These are phyloP conservation scores for Zeus faber DNA, from an alignment of 2,113 vertebrate genomes.

Conservation along the genomic window DNA sequence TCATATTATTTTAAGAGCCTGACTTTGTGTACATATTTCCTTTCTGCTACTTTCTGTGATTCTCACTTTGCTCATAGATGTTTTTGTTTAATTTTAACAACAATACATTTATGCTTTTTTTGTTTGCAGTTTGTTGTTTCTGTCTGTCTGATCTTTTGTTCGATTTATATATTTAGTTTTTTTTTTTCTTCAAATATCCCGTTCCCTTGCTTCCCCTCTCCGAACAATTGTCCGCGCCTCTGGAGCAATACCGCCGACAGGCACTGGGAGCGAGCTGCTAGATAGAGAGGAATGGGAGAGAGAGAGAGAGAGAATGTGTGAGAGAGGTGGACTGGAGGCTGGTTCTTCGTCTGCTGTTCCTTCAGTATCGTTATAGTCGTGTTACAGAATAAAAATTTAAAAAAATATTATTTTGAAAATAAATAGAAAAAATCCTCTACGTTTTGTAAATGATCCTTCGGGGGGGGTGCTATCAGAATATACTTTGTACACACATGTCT, in stretches of 20 bases:
- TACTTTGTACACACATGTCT: conserved; percentile 80
- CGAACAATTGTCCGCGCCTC: conserved; percentile 71
- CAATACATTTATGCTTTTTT: too few species aligned
- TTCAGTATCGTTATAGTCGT: conserved; percentile 74
- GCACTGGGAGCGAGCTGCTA: conserved; percentile 78
- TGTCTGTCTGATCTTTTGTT: not conserved
- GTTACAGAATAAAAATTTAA: conserved; percentile 70
- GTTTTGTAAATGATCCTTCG: conserved; percentile 81
- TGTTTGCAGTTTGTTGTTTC: not conserved
- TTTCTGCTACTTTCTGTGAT: conserved; percentile 16
- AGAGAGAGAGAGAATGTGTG: conserved; percentile 46
- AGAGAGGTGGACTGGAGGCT: conserved; percentile 76
- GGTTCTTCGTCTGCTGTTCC: conserved; percentile 79
- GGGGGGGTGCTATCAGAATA: conserved; percentile 64
- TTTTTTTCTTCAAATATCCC: conserved; percentile 17
- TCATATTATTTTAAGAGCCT: conserved; percentile 36
- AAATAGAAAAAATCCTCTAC: conserved; percentile 68
- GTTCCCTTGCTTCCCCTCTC: conserved; percentile 59
- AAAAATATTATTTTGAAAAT: conserved; percentile 76
- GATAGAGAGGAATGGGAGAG: conserved; percentile 50
- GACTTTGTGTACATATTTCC: conserved; percentile 24
- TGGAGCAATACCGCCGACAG: conserved; percentile 77
- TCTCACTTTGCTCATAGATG: conserved; percentile 10
- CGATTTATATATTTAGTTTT: conserved; percentile 9
- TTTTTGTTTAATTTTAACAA: too few species aligned